Conservation (phyloP, 2,888 invertebrate genomes). For the Linyphia triangularis region DNA sequence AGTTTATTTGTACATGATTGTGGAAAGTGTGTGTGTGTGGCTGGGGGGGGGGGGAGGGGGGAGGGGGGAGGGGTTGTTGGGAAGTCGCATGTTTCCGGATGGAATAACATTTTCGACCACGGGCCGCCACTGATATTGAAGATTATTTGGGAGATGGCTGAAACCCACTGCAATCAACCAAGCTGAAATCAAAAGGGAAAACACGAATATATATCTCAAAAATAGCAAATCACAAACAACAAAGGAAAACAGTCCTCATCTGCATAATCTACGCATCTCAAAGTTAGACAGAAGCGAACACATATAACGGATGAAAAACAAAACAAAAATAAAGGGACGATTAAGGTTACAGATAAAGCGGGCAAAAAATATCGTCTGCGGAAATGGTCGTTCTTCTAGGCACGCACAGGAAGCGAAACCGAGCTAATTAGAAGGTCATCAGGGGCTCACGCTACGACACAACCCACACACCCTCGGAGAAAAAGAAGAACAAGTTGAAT, state of each 20-base stretch:
- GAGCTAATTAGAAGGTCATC: slow-evolving; percentile 71
- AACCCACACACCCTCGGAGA: neutral
- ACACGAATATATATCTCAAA: no score
- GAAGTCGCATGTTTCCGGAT: no score
- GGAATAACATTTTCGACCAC: no score
- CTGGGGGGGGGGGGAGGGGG: no score
- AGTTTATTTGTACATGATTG: no score
- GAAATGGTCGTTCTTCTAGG: slow-evolving; percentile 43
- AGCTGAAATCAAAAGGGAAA: no score
- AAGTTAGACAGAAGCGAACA: neutral
- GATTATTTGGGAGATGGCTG: no score
- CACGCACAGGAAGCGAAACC: slow-evolving; percentile 74
- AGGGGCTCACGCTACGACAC: slow-evolving; percentile 48
- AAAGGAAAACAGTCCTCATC: neutral
- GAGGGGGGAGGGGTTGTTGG: no score
- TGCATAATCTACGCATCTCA: neutral
- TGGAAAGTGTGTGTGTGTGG: no score
- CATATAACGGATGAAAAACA: neutral
- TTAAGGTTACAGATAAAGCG: neutral
- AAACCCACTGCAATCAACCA: no score
- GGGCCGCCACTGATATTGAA: no score
- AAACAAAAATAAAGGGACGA: neutral
- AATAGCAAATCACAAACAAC: no score
- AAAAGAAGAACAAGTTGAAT: slow-evolving; percentile 5
- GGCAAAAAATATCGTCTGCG: slow-evolving; percentile 47